Evolutionary conservation across 2,797 vertebrate genomes (phyloP).

Genomic region (Adelosebastes latens): DNA sequence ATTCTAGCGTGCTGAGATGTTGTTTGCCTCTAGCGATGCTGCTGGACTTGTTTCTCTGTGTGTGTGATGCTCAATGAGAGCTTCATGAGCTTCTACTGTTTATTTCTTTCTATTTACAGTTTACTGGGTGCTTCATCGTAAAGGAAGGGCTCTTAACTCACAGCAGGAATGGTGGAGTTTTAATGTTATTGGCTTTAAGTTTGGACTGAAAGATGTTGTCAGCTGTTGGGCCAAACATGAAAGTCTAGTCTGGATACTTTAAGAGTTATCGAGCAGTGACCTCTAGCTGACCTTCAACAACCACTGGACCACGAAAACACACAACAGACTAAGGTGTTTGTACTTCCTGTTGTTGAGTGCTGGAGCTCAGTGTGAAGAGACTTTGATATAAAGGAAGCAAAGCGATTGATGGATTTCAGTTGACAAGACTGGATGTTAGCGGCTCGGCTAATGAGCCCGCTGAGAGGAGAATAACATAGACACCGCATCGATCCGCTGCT

Average conservation of each 20-base stretch:
- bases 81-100: background rate
- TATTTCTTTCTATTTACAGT: background rate
- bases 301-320: too few species aligned
- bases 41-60: background rate
- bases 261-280: background rate
- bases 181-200: background rate
- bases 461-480: constrained; percentile 28
- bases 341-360: background rate
- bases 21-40: background rate
- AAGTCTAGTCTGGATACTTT: too few species aligned
- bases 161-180: background rate
- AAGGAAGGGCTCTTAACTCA: background rate
- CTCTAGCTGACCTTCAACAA: background rate
- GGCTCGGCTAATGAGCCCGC: constrained; percentile 33
- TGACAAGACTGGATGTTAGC: constrained; percentile 25
- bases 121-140: background rate
- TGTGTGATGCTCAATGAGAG: background rate
- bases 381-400: background rate
- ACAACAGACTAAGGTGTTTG: background rate
- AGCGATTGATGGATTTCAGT: constrained; percentile 28
- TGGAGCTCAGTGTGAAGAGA: background rate
- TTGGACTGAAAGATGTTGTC: background rate
- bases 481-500: constrained; percentile 47
- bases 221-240: background rate
- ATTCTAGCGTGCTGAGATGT: background rate